Percentiles rank a stretch among this genome's conserved stretches.
Evolutionary conservation across 2,797 vertebrate genomes (phyloP).

Genomic region (Leptatherina wallacei): DNA sequence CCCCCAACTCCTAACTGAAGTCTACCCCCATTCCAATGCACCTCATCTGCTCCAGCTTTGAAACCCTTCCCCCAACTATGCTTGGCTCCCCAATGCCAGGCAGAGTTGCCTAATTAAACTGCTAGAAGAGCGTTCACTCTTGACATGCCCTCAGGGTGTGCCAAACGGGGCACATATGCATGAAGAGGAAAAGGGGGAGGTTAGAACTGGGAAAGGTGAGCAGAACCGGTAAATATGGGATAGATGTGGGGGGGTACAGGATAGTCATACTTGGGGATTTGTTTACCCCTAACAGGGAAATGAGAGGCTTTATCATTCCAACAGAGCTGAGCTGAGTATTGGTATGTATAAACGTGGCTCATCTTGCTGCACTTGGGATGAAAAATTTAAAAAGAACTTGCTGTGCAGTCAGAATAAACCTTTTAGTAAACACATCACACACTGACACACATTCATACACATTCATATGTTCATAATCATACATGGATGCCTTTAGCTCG

Average conservation of each 20-base stretch:
- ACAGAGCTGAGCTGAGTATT: conserved; percentile 31
- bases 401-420: conserved; percentile 51
- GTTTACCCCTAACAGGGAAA: conserved; percentile 34
- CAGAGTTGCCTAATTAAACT: conserved; percentile 69
- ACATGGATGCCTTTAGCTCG: conserved; percentile 32
- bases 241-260: not conserved
- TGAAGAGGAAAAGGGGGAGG: conserved; percentile 1
- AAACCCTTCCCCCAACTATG: conserved; percentile 37
- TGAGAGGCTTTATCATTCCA: conserved; percentile 32
- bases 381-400: conserved; percentile 30
- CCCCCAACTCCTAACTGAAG: conserved; percentile 21
- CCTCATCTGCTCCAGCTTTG: conserved; percentile 38
- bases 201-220: conserved; percentile 48
- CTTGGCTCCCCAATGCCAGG: conserved; percentile 51
- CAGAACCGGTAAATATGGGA: conserved; percentile 13
- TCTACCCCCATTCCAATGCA: conserved; percentile 40
- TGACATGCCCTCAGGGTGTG: conserved; percentile 73
- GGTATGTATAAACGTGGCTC: conserved; percentile 27
- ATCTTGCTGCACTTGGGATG: conserved; percentile 22
- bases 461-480: conserved; percentile 45
- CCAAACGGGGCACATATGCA: conserved; percentile 55
- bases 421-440: conserved; percentile 63
- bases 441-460: conserved; percentile 69
- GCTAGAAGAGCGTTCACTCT: conserved; percentile 49
- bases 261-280: conserved; percentile 15